Base-by-base conservation (phyloP, 2,888 invertebrate species). In the Drepana falcataria region DNA sequence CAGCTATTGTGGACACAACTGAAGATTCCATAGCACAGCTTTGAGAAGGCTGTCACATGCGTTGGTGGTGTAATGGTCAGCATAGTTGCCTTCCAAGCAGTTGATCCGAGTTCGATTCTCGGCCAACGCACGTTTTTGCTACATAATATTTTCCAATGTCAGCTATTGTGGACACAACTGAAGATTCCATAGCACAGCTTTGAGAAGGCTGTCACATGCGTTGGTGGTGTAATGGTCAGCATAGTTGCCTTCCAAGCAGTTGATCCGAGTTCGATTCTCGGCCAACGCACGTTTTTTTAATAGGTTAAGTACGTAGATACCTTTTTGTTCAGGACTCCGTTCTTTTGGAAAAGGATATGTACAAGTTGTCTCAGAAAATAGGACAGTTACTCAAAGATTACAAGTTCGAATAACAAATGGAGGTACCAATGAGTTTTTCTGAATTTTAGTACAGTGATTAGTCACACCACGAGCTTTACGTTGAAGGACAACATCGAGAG, bases 161-260 rank as follows among this genome's bases (percentile, higher is more conserved):
- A 21, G 21, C 21, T 21, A 21, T 21, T 21, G 21, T 21, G 21
- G 21, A 21, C 21, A 37, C 4, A 37, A 37, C 5, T 37, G 37
- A 37, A 37, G 37, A 37, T 37, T 37, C 4, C 5, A 37, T 37
- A 5, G 37, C 37, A 37, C 5, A 9, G 9, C 44, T 44, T 44
- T 9, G 44, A 2, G 44, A 9, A 49, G 0, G 0, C 0, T 0
- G 0, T 0, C 60, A 79, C 57, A 37, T 71, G 91, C 91, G 91
- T 87, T 81, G 91, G 91, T 91, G 91, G 91, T 91, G 91, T 91
- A 91, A 91, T 91, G 91, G 91, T 91, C 89, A 91, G 91, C 91
- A 91, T 91, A 91, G 91, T 91, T 91, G 91, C 91, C 91, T 91
- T 91, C 91, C 91, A 91, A 91, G 91, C 91, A 91, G 91, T 91